Conservation (phyloP, 1,140 invertebrate species). For the Heliconius melpomene region DNA sequence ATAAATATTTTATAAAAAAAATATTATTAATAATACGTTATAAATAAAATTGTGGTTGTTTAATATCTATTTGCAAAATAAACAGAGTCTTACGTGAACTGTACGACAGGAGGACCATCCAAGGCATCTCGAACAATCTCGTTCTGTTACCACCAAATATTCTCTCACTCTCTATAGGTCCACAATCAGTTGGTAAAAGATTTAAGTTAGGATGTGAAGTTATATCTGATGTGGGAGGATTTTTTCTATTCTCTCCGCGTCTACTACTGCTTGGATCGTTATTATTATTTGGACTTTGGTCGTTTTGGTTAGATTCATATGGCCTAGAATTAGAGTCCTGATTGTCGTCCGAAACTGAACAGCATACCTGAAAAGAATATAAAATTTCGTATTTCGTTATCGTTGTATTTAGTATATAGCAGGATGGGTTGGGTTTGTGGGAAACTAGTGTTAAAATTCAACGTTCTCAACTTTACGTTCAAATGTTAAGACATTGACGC, state of each 20-base stretch:
- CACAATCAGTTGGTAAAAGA: conserved; percentile 72
- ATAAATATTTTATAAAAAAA: not conserved
- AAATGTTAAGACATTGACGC: too few species aligned
- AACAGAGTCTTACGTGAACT: conserved; percentile 59
- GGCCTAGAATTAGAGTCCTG: not conserved
- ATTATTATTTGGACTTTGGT: not conserved
- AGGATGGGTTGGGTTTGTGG: too few species aligned
- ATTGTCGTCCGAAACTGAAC: not conserved
- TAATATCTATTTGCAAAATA: conserved; percentile 3
- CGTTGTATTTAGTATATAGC: too few species aligned
- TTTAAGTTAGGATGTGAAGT: conserved; percentile 80
- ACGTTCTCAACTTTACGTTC: too few species aligned
- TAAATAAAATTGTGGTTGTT: not conserved
- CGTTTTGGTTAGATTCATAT: not conserved
- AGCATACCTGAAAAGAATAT: conserved; percentile 31
- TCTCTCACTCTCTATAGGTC: conserved; percentile 63
- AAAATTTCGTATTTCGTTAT: not conserved
- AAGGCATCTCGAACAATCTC: conserved; percentile 83
- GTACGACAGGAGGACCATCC: conserved; percentile 85
- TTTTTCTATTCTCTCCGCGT: conserved; percentile 29
- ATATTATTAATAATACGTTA: not conserved
- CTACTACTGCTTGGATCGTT: conserved; percentile 35
- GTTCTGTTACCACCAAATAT: conserved; percentile 83
- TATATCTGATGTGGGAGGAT: conserved; percentile 68
- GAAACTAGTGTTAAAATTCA: too few species aligned